Conservation (phyloP, 2,888 invertebrate species). For the Maniola hyperantus region DNA sequence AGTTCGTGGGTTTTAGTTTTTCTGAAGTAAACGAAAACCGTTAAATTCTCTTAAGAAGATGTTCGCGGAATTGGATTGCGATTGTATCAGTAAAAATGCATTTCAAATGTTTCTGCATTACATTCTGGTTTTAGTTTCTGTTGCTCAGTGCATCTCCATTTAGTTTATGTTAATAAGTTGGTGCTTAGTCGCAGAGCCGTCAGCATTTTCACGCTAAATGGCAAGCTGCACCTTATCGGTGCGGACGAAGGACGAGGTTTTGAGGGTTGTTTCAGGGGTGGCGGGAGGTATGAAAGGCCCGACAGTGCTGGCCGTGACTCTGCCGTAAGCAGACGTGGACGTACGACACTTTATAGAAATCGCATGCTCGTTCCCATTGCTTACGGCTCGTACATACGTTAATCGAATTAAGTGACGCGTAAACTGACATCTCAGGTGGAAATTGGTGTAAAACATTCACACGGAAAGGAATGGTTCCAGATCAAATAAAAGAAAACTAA, state of each 20-base stretch:
- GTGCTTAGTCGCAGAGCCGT: conserved; percentile 61
- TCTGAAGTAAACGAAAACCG: not conserved
- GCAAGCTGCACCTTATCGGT: conserved; percentile 64
- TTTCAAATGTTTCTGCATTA: not conserved
- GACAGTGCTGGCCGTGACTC: conserved; percentile 72
- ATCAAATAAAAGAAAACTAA: conserved; percentile 51
- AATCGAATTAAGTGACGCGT: conserved; percentile 75
- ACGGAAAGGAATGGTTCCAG: conserved; percentile 55
- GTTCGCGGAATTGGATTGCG: not conserved
- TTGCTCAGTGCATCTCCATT: conserved; percentile 66
- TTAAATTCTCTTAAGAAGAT: not conserved
- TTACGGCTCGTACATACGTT: conserved; percentile 49
- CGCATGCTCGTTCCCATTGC: conserved; percentile 45
- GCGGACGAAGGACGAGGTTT: conserved; percentile 57
- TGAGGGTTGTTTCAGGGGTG: conserved; percentile 61
- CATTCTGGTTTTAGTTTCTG: conserved; percentile 15
- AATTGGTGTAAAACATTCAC: conserved; percentile 49
- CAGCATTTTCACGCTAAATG: conserved; percentile 61
- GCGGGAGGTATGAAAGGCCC: conserved; percentile 57
- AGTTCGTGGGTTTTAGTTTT: not conserved
- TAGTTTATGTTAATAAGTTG: conserved; percentile 75
- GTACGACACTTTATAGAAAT: conserved; percentile 36
- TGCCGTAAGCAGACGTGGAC: conserved; percentile 67
- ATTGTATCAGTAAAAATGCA: conserved; percentile 1
- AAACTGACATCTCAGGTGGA: conserved; percentile 65